Conservation (phyloP, 2,888 invertebrate genomes). For the Tenthredo scrophulariae region DNA sequence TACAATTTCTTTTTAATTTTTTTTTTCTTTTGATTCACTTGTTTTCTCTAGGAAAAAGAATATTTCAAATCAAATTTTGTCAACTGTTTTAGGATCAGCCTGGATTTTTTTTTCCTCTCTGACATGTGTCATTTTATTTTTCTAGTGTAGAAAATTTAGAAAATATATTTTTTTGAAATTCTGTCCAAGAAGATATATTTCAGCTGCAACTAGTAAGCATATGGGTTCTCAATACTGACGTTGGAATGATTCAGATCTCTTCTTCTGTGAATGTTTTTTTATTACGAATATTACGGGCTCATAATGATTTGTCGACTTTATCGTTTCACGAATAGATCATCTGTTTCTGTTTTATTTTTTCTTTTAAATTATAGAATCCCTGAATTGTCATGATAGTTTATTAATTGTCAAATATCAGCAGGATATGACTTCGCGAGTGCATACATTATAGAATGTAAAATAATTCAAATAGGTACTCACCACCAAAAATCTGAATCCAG, state of each 20-base stretch:
- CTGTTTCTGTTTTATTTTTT: not conserved
- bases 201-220: constrained; percentile 33
- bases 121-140: constrained; percentile 38
- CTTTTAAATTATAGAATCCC: not conserved
- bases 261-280: constrained; percentile 46
- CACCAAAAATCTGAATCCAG: constrained; percentile 38
- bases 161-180: constrained; percentile 26
- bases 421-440: not conserved
- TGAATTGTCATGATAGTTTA: not conserved
- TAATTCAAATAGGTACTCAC: not conserved
- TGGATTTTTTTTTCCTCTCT: constrained; percentile 11
- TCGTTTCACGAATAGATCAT: not conserved
- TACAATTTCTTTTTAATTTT: not conserved
- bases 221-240: constrained; percentile 73
- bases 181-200: constrained; percentile 12
- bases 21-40: not conserved
- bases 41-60: not conserved
- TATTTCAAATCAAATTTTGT: not conserved
- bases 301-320: not conserved
- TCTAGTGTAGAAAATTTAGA: not conserved
- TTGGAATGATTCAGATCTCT: constrained; percentile 73
- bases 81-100: not conserved
- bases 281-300: constrained; percentile 15
- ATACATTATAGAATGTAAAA: not conserved
- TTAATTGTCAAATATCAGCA: not conserved